phyloP scores from a whole-genome alignment of 2,888 invertebrate genomes.

The Tethea ocularis region DNA sequence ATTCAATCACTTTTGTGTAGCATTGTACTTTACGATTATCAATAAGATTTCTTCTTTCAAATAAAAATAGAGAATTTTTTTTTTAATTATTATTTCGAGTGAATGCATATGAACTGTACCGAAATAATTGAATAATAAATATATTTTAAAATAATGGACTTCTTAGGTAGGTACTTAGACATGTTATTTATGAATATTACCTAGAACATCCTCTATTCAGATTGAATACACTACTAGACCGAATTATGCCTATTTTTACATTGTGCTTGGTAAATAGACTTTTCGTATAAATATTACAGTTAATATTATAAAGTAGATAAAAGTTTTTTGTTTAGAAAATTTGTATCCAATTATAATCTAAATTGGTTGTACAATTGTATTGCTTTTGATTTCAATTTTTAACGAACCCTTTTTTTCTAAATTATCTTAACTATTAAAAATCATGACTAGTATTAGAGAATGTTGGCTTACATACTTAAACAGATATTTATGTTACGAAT shows the following conservation, averaged over 20 bases:
- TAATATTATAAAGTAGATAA: constrained; percentile 3
- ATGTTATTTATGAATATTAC: background rate
- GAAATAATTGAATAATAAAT: background rate
- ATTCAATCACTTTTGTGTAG: too few relatives aligned
- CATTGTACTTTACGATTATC: background rate
- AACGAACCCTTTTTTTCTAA: background rate
- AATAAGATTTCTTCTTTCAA: too few relatives aligned
- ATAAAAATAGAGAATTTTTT: too few relatives aligned
- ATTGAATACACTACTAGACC: background rate
- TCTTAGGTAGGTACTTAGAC: background rate
- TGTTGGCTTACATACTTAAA: background rate
- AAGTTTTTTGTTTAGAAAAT: background rate
- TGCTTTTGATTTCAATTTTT: constrained; percentile 7
- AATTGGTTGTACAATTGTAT: constrained; percentile 9
- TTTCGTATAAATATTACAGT: constrained; percentile 7
- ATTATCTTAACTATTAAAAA: background rate
- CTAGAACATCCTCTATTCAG: background rate
- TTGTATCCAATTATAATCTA: constrained; percentile 7
- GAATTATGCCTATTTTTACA: background rate
- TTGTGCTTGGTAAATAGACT: constrained; percentile 2
- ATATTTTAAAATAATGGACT: background rate
- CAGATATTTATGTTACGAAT: background rate
- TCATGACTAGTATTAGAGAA: background rate
- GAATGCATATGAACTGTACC: too few relatives aligned
- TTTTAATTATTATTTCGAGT: too few relatives aligned